A percentile compares a stretch with the other conserved stretches of the same genome.
Conservation (phyloP, 2,888 invertebrate genomes). For the Dolomedes plantarius region DNA sequence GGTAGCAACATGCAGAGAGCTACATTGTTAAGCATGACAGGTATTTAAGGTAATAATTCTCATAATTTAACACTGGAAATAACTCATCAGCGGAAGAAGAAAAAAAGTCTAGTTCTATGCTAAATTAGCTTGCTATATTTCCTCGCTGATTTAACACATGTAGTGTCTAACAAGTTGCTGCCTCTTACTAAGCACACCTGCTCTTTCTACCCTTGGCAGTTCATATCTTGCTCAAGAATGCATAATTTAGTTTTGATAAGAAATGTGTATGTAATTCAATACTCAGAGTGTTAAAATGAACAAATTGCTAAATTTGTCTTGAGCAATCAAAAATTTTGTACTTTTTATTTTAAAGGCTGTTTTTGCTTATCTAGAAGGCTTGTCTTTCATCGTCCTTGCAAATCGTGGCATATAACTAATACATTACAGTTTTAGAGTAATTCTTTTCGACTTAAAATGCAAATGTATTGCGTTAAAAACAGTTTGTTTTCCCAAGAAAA, state of each 20-base stretch:
- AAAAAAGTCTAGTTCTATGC: too few relatives aligned
- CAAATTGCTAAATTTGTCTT: constrained; percentile 6
- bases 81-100: too few relatives aligned
- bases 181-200: background rate
- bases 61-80: too few relatives aligned
- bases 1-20: background rate
- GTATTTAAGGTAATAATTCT: too few relatives aligned
- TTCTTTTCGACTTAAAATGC: too few relatives aligned
- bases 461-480: too few relatives aligned
- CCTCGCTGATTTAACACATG: too few relatives aligned
- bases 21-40: background rate
- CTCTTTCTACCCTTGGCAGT: constrained; percentile 26
- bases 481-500: too few relatives aligned
- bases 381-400: background rate
- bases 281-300: constrained; percentile 11
- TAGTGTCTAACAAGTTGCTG: background rate
- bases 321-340: constrained; percentile 1
- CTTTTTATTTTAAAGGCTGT: background rate
- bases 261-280: background rate
- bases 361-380: background rate
- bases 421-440: background rate
- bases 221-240: constrained; percentile 54
- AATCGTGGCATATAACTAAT: too few relatives aligned
- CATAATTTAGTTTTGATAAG: constrained; percentile 59
- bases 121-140: too few relatives aligned